These are phyloP conservation scores for Chloromyia formosa DNA, from an alignment of 2,888 invertebrate species.

Conservation along the genomic window DNA sequence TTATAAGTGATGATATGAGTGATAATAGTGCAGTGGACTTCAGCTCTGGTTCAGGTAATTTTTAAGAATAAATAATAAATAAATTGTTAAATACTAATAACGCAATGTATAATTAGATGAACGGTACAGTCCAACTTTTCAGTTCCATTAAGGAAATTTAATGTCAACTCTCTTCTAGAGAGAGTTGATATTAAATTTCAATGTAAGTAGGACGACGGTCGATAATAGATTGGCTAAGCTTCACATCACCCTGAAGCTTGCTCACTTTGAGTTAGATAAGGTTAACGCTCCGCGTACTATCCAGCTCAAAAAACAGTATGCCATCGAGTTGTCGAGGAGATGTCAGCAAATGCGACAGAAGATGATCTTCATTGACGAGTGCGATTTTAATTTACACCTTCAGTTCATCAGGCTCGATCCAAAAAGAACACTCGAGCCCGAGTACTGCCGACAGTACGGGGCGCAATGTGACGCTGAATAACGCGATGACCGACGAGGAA, in stretches of 20 bases:
- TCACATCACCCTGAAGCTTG: too few species aligned
- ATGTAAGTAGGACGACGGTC: too few species aligned
- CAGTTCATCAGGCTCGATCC: background rate
- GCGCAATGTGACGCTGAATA: background rate
- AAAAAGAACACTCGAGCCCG: background rate
- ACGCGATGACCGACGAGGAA: too few species aligned
- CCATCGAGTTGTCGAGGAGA: background rate
- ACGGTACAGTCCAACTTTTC: too few species aligned
- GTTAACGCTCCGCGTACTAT: background rate
- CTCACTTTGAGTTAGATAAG: too few species aligned
- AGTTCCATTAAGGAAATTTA: too few species aligned
- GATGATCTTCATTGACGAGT: background rate
- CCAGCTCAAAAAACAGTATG: background rate
- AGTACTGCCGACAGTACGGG: background rate
- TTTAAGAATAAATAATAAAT: background rate
- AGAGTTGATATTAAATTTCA: too few species aligned
- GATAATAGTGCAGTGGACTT: background rate
- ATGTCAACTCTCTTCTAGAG: too few species aligned
- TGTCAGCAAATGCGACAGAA: background rate
- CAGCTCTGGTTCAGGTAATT: background rate
- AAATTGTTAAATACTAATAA: background rate
- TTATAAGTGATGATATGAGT: background rate
- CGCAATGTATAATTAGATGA: background rate
- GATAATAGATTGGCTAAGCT: too few species aligned
- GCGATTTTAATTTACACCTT: background rate